A percentile compares a stretch with the other conserved stretches of the same genome.
Conservation (phyloP, 2,113 vertebrate genomes). For the Cervus canadensis region DNA sequence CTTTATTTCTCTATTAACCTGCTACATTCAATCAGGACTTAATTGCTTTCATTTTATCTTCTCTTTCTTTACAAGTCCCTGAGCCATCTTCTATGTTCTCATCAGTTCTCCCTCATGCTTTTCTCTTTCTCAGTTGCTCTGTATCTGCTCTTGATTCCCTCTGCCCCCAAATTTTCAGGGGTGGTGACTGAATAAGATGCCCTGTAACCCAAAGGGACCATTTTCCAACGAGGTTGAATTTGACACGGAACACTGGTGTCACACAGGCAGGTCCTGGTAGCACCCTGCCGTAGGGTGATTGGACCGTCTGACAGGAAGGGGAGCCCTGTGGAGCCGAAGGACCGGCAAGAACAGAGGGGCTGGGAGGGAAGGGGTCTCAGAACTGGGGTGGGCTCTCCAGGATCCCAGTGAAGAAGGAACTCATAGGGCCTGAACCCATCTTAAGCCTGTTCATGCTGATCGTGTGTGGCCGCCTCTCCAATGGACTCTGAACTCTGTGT, state of each 20-base stretch:
- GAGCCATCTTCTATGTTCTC: background rate
- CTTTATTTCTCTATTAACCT: background rate
- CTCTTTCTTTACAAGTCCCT: background rate
- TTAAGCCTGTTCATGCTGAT: too few species aligned
- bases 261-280: background rate
- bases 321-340: background rate
- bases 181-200: background rate
- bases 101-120: background rate
- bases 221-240: background rate
- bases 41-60: background rate
- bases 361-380: background rate
- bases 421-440: too few species aligned
- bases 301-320: background rate
- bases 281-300: background rate
- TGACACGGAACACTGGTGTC: background rate
- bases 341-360: background rate
- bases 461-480: too few species aligned
- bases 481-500: too few species aligned
- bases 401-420: background rate
- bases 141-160: background rate
- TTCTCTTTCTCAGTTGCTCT: background rate
- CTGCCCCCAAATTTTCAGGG: background rate
- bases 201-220: background rate
- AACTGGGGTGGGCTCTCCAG: background rate
- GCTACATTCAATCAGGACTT: background rate